These are phyloP conservation scores for Margarornis squamiger DNA, from an alignment of 2,797 vertebrate species.

Conservation along the genomic window DNA sequence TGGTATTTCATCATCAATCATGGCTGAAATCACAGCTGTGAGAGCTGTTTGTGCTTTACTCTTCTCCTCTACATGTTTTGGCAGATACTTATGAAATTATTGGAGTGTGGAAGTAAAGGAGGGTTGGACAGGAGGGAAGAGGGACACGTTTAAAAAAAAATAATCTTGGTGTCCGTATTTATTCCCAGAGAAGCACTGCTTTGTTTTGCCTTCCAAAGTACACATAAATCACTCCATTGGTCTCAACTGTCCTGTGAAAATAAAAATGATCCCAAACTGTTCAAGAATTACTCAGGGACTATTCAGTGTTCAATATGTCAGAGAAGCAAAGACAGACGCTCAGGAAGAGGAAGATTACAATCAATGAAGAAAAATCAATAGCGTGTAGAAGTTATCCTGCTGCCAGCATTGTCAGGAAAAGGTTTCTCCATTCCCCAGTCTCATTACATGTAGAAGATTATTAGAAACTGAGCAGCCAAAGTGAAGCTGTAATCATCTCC, in stretches of 20 bases:
- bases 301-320: slow-evolving; percentile 80
- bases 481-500: slow-evolving; percentile 28
- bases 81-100: slow-evolving; percentile 75
- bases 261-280: slow-evolving; percentile 81
- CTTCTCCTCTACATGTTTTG: slow-evolving; percentile 72
- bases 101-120: slow-evolving; percentile 52
- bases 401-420: slow-evolving; percentile 66
- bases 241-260: slow-evolving; percentile 79
- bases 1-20: slow-evolving; percentile 82
- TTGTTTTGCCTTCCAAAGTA: slow-evolving; percentile 73
- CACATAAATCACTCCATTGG: slow-evolving; percentile 79
- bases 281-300: slow-evolving; percentile 80
- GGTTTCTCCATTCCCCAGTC: slow-evolving; percentile 46
- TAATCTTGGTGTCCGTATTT: slow-evolving; percentile 8
- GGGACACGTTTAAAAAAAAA: neutral
- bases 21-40: slow-evolving; percentile 77
- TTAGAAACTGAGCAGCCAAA: slow-evolving; percentile 60
- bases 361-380: slow-evolving; percentile 82
- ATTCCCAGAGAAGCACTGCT: slow-evolving; percentile 53
- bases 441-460: slow-evolving; percentile 74
- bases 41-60: slow-evolving; percentile 74
- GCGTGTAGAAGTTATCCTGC: slow-evolving; percentile 68
- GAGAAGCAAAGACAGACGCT: slow-evolving; percentile 75
- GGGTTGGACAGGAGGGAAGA: neutral
- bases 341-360: slow-evolving; percentile 80